These are phyloP conservation scores for Mechanitis messenoides DNA, from an alignment of 2,888 invertebrate species.

Conservation along the genomic window DNA sequence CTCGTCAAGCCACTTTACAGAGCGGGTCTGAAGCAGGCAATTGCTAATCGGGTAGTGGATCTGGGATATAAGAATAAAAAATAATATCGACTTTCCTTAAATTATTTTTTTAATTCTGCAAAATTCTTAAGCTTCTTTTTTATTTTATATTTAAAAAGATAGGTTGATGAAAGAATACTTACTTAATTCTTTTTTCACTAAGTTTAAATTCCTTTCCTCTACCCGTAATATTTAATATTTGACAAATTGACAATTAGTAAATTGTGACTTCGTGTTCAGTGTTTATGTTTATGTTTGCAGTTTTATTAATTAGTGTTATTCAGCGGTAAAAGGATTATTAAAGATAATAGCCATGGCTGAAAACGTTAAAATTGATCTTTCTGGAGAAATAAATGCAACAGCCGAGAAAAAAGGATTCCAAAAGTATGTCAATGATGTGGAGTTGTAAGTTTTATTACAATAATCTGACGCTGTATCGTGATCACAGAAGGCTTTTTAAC, in stretches of 20 bases:
- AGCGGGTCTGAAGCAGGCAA: no score
- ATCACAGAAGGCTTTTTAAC: slow-evolving; percentile 30
- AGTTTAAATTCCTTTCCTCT: no score
- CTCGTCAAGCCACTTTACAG: no score
- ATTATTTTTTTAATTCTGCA: no score
- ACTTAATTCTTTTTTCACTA: no score
- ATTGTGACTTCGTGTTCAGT: not conserved
- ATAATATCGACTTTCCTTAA: no score
- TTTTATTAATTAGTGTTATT: not conserved
- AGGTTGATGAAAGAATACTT: not conserved
- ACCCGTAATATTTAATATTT: no score
- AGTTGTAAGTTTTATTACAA: slow-evolving; percentile 58
- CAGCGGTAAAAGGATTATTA: not conserved
- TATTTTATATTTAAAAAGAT: no score
- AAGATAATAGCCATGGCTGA: slow-evolving; percentile 54
- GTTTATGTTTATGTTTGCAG: slow-evolving; percentile 12
- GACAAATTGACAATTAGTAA: no score
- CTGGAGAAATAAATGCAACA: slow-evolving; percentile 67
- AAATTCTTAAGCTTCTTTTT: no score
- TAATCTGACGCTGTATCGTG: slow-evolving; percentile 45
- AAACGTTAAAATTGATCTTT: slow-evolving; percentile 67
- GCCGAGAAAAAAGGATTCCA: slow-evolving; percentile 67
- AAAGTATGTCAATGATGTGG: slow-evolving; percentile 74
- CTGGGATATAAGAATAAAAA: no score
- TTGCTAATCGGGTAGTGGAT: no score